Evolutionary conservation across 1,140 invertebrate species (phyloP), one percentile per base, ranked within the genome.

Genomic region (Scaptomyza montana): DNA sequence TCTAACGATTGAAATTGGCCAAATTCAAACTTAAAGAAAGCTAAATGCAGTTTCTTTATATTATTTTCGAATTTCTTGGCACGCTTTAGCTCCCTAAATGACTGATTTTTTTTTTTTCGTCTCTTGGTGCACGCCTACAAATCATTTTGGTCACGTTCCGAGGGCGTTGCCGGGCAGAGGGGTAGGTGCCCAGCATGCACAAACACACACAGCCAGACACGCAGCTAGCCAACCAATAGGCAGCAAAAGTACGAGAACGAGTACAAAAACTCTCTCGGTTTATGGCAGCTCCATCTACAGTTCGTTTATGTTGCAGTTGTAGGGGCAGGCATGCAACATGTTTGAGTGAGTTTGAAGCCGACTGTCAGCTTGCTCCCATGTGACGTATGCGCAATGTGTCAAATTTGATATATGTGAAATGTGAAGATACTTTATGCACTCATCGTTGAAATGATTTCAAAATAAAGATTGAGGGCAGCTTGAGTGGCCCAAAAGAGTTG

Each of bases 341-440:
- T 87, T 87, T 87, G 82, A 87, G 82, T 82, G 84, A 78, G 82
- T 87, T 87, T 50, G 82, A 86, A 36, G 57, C 57, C 10, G 12
- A 41, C 39, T n/a, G 39, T 5, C 39, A 36, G 57, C 57, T 16
- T 10, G 13, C 16, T 25, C 43, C 55, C 41, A 63, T 41, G 63
- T 46, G 66, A 74, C 65, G 71, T 74, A 69, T 74, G 66, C 65
- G 71, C 66, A 74, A 74, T 63, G 66, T 74, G 53, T 64, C 19
- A 47, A 47, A 41, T 36, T 46, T n/a, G 33, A 36, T 36, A 36
- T 9, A 7, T 36, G 33, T 6, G 7, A 33, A 6, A 7, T 33
- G 30, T 6, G 7, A 49, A 50, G 43, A 60, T 43, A 41, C 57
- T 45, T 43, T 36, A 6, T 8, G 33, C 33, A 36, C 33, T 36